Percentiles rank a stretch among this genome's conserved stretches.
Conservation (phyloP, 2,113 vertebrate species). For the Bos javanicus region DNA sequence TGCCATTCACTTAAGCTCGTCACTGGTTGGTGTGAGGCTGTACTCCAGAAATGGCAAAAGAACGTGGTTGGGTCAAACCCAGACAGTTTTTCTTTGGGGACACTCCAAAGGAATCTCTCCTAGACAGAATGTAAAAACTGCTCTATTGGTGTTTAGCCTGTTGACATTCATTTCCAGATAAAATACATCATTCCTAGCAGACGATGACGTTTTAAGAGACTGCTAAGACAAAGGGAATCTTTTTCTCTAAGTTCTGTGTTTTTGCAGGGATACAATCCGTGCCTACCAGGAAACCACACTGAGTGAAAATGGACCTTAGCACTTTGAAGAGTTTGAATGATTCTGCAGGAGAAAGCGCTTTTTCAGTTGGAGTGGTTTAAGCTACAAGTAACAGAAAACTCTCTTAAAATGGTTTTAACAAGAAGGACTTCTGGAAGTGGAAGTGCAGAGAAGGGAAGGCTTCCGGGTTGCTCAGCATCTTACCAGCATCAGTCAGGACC, state of each 20-base stretch:
- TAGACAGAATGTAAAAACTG: constrained; percentile 33
- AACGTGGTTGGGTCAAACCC: constrained; percentile 35
- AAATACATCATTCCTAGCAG: constrained; percentile 54
- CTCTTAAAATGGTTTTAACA: background rate
- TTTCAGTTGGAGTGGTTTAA: background rate
- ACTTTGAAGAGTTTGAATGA: background rate
- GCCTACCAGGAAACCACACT: background rate
- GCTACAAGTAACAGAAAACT: background rate
- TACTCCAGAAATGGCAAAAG: constrained; percentile 23
- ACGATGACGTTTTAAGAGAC: constrained; percentile 37
- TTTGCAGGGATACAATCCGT: background rate
- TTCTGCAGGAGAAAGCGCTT: background rate
- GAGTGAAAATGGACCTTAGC: background rate
- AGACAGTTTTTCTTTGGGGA: constrained; percentile 27
- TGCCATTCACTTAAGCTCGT: background rate
- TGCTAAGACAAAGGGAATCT: background rate
- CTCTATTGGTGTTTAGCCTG: constrained; percentile 34
- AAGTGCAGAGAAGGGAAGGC: background rate
- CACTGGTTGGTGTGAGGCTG: constrained; percentile 14
- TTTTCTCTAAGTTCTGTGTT: background rate
- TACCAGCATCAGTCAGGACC: accelerated
- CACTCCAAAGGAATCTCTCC: constrained; percentile 37
- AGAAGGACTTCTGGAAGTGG: background rate
- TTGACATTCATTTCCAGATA: constrained; percentile 67
- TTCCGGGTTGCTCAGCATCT: background rate